Evolutionary conservation across 2,113 vertebrate genomes (phyloP), one percentile per base, ranked within the genome.

Genomic region (Chrysemys picta): DNA sequence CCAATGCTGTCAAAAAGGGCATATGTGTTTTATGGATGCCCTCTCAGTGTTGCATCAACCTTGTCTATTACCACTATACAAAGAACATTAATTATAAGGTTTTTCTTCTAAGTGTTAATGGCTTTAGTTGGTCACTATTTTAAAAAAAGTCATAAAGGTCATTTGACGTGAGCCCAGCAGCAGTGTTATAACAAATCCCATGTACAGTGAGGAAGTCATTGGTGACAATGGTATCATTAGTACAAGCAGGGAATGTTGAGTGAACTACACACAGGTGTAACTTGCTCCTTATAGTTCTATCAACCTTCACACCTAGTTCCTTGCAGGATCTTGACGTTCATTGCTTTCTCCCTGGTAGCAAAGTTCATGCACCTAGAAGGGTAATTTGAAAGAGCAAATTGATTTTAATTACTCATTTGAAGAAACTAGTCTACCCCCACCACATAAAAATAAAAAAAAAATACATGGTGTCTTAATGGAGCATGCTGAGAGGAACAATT

Each of bases 271-370:
- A 50, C 10, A 38, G 9, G 22, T n/a, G 29, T 50, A 78, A 49
- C 24, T 50, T 31, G 53, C 1, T 81, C 47, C 16, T 25, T 13
- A 0, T 0, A 9, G 2, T 35, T 31, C 86, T 91, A 47, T 7
- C 62, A 16, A 62, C 0, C 8, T 84, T 47, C 2, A 0, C 11
- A 31, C 35, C 11, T 17, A 12, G 31, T 69, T 11, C 9, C 50
- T 76, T 45, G 6, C 35, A 11, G 8, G 83, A 31, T 24, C 31
- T 81, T 29, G 38, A 29, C 53, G 57, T 92, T 84, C 57, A 8
- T 10, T 85, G 82, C 11, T 5, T 90, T 85, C 72, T 38, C 72
- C 57, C 45, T 16, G 19, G 16, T 21, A 24, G 31, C 31, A 57
- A n/a, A 52, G 25, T 25, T 89, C n/a, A 54, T 4, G 56, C 53